phyloP scores from a whole-genome alignment of 2,113 vertebrate genomes.

The Gopherus evgoodei region DNA sequence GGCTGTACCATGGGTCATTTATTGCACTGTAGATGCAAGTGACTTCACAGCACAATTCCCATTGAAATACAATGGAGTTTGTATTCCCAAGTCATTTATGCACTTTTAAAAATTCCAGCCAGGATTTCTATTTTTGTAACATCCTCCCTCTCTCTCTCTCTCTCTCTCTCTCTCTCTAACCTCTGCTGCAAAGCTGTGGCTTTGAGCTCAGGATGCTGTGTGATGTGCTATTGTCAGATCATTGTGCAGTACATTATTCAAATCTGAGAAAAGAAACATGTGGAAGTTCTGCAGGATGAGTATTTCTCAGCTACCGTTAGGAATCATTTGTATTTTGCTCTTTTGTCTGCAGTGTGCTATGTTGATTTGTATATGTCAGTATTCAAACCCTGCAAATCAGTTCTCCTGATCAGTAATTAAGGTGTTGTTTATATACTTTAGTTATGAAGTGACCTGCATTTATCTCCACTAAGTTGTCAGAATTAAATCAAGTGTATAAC shows the following conservation, averaged over 20 bases:
- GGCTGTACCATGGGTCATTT: too few relatives aligned
- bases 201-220: background rate
- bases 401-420: conserved; percentile 66
- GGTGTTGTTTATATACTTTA: conserved; percentile 42
- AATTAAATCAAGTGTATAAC: conserved; percentile 18
- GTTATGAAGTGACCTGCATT: conserved; percentile 51
- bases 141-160: fast-evolving
- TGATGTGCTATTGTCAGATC: background rate
- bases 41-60: background rate
- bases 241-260: fast-evolving
- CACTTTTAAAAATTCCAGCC: fast-evolving
- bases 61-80: background rate
- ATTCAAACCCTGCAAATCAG: conserved; percentile 63
- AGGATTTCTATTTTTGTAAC: fast-evolving
- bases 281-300: fast-evolving
- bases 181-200: background rate
- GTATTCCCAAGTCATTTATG: background rate
- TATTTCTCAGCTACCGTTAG: background rate
- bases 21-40: background rate
- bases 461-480: conserved; percentile 19
- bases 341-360: background rate
- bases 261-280: fast-evolving
- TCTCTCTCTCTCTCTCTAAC: background rate
- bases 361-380: conserved; percentile 29
- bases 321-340: background rate